A percentile compares a stretch with the other conserved stretches of the same genome.
These are phyloP conservation scores for Rissa tridactyla DNA, from an alignment of 2,113 vertebrate species.

Conservation along the genomic window DNA sequence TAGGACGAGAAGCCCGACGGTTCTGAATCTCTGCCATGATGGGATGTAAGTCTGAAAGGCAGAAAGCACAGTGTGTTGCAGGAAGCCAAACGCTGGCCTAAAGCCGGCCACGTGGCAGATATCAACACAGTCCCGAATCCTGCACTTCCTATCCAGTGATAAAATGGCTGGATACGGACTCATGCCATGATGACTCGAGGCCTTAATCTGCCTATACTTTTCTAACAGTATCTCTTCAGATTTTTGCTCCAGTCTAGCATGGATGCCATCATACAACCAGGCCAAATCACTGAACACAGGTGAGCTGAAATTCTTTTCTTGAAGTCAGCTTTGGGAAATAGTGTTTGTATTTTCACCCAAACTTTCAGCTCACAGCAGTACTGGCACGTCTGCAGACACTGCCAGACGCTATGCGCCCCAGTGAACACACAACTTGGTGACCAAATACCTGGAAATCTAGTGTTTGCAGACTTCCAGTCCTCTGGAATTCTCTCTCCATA, in stretches of 20 bases:
- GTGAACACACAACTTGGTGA: not conserved
- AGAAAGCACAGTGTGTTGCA: not conserved
- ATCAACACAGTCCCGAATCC: not conserved
- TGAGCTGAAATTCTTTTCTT: not conserved
- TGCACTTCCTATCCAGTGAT: not conserved
- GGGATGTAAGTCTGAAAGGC: slow-evolving; percentile 56
- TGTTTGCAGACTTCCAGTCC: slow-evolving; percentile 4
- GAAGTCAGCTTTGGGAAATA: not conserved
- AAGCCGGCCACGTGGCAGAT: not conserved
- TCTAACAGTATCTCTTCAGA: not conserved
- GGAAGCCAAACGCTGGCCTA: not conserved
- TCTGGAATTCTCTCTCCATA: slow-evolving; percentile 47
- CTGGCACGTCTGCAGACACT: not conserved
- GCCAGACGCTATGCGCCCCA: not conserved
- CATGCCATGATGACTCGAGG: not conserved
- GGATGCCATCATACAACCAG: not conserved
- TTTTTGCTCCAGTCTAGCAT: not conserved
- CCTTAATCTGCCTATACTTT: not conserved
- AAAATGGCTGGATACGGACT: not conserved
- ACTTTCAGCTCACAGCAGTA: not conserved
- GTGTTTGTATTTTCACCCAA: not conserved
- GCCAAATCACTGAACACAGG: not conserved
- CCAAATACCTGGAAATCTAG: slow-evolving; percentile 69
- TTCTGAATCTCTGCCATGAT: slow-evolving; percentile 60
- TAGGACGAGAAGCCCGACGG: not conserved